Evolutionary conservation across 2,113 vertebrate genomes (phyloP).

Genomic region (Apodemus sylvaticus): DNA sequence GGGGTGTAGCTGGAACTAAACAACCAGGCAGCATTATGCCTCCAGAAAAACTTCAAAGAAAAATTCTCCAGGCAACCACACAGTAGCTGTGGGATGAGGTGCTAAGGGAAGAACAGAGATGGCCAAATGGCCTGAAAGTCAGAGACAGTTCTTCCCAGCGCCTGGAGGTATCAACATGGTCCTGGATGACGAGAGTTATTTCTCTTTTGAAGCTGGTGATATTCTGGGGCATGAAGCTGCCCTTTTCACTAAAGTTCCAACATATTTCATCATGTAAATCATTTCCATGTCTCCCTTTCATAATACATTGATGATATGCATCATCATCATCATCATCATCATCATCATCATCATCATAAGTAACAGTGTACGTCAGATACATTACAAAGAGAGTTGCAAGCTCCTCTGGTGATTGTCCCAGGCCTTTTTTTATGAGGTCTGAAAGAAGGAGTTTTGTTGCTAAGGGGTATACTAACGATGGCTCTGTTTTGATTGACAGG

Average conservation of each 20-base stretch:
- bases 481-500: not conserved
- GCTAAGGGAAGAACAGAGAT: not conserved
- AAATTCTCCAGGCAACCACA: not conserved
- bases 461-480: not conserved
- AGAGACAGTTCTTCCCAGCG: not conserved
- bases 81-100: not conserved
- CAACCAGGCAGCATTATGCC: not conserved
- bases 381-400: not conserved
- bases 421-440: not conserved
- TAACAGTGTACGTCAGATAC: not conserved
- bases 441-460: not conserved
- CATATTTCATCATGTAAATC: not conserved
- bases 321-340: no score
- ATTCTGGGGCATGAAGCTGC: not conserved
- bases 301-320: not conserved
- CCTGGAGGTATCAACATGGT: not conserved
- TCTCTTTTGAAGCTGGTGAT: not conserved
- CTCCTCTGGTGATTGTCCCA: not conserved
- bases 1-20: not conserved
- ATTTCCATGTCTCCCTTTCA: not conserved
- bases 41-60: not conserved
- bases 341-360: not conserved
- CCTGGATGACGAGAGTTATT: not conserved
- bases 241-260: not conserved
- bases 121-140: not conserved